A percentile compares a stretch with the other conserved stretches of the same genome.
phyloP scores from a whole-genome alignment of 2,797 vertebrate species.

The Centropyge bicolor region DNA sequence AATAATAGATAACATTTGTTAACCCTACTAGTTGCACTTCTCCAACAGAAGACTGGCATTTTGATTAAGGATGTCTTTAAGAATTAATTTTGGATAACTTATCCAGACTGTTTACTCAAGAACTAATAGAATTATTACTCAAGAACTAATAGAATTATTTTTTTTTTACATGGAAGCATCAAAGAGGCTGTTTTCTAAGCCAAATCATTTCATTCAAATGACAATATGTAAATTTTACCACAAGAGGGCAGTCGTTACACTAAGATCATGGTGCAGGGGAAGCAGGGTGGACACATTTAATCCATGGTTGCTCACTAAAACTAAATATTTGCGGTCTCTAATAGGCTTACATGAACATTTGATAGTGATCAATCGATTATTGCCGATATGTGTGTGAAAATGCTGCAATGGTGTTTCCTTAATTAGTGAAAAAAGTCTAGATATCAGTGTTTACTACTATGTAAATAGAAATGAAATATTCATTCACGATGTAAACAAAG shows the following conservation, averaged over 20 bases:
- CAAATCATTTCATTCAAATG: background rate
- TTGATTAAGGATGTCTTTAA: background rate
- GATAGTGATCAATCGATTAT: background rate
- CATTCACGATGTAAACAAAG: accelerated
- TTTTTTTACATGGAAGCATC: too few relatives aligned
- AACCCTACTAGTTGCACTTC: background rate
- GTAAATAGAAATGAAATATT: background rate
- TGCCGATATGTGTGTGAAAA: background rate
- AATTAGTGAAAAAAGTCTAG: background rate
- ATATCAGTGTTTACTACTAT: background rate
- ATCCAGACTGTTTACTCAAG: background rate
- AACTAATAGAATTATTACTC: too few relatives aligned
- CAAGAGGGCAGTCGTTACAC: conserved; percentile 43
- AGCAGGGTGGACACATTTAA: background rate
- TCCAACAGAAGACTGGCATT: background rate
- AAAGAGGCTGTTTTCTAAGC: background rate
- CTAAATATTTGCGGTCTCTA: background rate
- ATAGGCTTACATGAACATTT: background rate
- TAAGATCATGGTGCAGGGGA: background rate
- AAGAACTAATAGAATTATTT: too few relatives aligned
- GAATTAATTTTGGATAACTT: background rate
- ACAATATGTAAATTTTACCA: conserved; percentile 19
- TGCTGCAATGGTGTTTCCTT: background rate
- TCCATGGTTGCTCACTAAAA: background rate
- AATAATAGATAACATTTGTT: background rate